Conservation (phyloP, 2,113 vertebrate species). For the Ictalurus furcatus region DNA sequence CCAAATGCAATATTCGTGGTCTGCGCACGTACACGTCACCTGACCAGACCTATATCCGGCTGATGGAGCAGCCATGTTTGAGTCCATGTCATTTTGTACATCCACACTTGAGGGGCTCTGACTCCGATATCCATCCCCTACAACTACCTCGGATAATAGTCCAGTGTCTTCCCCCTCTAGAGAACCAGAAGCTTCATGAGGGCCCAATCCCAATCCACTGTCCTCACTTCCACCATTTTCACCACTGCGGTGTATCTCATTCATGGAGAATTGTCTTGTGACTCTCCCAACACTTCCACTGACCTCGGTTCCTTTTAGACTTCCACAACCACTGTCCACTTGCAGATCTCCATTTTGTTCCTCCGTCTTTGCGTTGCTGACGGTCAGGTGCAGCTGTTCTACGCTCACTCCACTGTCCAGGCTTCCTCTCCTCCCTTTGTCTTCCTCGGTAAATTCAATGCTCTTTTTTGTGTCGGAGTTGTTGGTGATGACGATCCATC, state of each 20-base stretch:
- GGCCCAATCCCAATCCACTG: slow-evolving; percentile 61
- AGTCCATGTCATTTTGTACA: slow-evolving; percentile 40
- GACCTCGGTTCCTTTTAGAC: slow-evolving; percentile 64
- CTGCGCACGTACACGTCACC: slow-evolving; percentile 65
- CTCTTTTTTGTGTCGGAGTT: slow-evolving; percentile 39
- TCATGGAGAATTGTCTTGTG: slow-evolving; percentile 49
- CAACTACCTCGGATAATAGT: slow-evolving; percentile 29
- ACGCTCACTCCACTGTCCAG: slow-evolving; percentile 70
- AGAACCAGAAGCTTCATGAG: slow-evolving; percentile 49
- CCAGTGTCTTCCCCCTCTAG: slow-evolving; percentile 53
- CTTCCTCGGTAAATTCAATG: slow-evolving; percentile 8
- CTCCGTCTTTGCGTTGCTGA: not conserved
- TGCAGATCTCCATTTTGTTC: slow-evolving; percentile 8
- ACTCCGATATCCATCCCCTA: slow-evolving; percentile 59
- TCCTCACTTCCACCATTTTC: slow-evolving; percentile 46
- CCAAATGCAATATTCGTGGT: slow-evolving; percentile 65
- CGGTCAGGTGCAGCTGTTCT: slow-evolving; percentile 36
- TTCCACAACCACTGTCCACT: slow-evolving; percentile 74
- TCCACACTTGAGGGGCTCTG: slow-evolving; percentile 57
- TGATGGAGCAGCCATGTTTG: slow-evolving; percentile 54
- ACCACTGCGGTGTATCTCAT: slow-evolving; percentile 25
- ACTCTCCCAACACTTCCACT: slow-evolving; percentile 43
- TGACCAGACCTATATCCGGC: slow-evolving; percentile 66
- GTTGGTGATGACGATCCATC: slow-evolving; percentile 65
- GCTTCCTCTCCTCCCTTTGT: slow-evolving; percentile 62